These are phyloP conservation scores for Oreochromis spilurus DNA, from an alignment of 2,113 vertebrate species.

Conservation along the genomic window DNA sequence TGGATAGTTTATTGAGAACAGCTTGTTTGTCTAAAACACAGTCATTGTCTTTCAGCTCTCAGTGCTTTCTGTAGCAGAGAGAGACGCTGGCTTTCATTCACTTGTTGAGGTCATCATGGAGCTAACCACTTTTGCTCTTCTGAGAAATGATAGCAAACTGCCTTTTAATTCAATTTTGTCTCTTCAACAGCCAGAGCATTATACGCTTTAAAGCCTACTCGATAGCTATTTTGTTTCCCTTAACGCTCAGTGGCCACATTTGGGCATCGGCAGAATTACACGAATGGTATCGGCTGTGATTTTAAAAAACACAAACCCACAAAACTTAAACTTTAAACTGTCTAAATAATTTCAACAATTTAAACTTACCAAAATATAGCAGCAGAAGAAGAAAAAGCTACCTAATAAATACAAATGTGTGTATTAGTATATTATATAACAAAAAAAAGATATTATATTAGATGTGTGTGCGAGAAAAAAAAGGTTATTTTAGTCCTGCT, in stretches of 20 bases:
- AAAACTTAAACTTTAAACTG: background rate
- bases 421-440: background rate
- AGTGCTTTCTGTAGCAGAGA: background rate
- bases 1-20: background rate
- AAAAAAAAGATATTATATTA: background rate
- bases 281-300: background rate
- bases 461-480: background rate
- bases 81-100: background rate
- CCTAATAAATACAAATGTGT: background rate
- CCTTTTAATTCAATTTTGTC: background rate
- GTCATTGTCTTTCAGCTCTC: background rate
- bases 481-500: background rate
- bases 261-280: background rate
- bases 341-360: background rate
- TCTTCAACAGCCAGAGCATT: background rate
- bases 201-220: background rate
- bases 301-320: background rate
- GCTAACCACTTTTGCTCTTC: background rate
- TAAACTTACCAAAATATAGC: background rate
- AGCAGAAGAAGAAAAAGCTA: background rate
- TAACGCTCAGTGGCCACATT: background rate
- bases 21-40: background rate
- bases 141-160: background rate
- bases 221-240: background rate
- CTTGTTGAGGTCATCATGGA: background rate